Evolutionary conservation across 2,888 invertebrate species (phyloP).

Genomic region (Phyllotreta striolata): DNA sequence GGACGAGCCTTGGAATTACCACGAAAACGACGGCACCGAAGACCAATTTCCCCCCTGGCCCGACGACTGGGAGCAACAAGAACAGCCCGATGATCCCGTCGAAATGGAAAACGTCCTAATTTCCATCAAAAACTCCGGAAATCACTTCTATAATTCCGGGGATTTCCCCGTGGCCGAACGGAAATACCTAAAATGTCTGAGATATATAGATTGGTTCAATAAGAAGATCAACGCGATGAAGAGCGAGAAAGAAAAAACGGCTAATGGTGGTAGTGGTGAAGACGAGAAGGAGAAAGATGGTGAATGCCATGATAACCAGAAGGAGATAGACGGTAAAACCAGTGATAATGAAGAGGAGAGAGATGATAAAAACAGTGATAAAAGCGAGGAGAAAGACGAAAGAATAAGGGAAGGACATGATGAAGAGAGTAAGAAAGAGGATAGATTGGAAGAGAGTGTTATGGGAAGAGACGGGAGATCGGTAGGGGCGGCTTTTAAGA

Average conservation of each 20-base stretch:
- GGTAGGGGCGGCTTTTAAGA: constrained; percentile 50
- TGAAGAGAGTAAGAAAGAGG: not conserved
- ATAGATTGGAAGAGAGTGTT: not conserved
- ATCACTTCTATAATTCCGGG: constrained; percentile 69
- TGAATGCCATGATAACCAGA: not conserved
- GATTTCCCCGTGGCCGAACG: constrained; percentile 71
- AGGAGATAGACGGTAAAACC: no score
- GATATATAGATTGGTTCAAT: constrained; percentile 69
- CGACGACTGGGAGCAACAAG: constrained; percentile 68
- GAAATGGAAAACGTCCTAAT: constrained; percentile 64
- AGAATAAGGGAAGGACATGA: no score
- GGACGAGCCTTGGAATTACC: constrained; percentile 71
- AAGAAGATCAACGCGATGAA: constrained; percentile 46
- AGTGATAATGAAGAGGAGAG: no score
- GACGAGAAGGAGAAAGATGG: no score
- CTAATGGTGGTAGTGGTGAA: no score
- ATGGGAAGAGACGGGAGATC: constrained; percentile 46
- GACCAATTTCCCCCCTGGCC: constrained; percentile 82
- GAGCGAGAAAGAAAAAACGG: no score
- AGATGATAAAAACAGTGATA: no score
- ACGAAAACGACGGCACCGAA: constrained; percentile 73
- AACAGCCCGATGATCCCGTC: constrained; percentile 35
- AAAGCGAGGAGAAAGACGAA: no score
- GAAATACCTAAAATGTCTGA: constrained; percentile 82
- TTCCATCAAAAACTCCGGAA: constrained; percentile 76